Conservation (phyloP, 1,140 invertebrate genomes). For the Drosophila parabipectinata region DNA sequence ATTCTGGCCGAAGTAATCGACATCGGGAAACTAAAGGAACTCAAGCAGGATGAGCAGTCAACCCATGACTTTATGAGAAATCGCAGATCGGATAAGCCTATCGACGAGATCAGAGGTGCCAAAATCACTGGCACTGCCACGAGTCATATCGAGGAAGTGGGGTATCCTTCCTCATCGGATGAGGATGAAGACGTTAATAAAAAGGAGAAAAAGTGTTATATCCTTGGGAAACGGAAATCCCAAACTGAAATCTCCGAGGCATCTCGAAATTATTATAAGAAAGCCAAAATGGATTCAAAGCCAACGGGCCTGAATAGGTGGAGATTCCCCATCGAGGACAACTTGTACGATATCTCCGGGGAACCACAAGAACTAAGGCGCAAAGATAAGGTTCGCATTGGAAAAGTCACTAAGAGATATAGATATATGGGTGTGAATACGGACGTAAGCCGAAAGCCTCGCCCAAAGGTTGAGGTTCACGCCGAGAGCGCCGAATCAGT, state of each 20-base stretch:
- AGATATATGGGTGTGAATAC: slow-evolving; percentile 14
- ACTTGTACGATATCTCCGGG: background rate
- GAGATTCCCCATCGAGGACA: slow-evolving; percentile 13
- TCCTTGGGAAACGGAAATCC: background rate
- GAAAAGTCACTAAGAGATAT: background rate
- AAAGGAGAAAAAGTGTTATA: background rate
- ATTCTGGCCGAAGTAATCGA: slow-evolving; percentile 8
- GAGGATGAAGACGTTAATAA: background rate
- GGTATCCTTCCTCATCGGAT: background rate
- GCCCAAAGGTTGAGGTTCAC: too few species aligned
- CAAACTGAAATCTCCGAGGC: background rate
- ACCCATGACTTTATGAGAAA: background rate
- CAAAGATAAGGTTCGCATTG: background rate
- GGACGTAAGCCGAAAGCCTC: slow-evolving; percentile 7
- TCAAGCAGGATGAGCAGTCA: background rate
- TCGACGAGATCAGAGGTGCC: slow-evolving; percentile 28
- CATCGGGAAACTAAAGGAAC: slow-evolving; percentile 1
- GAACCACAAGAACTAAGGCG: background rate
- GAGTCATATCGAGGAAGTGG: slow-evolving; percentile 1
- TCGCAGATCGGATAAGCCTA: background rate
- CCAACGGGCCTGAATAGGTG: background rate
- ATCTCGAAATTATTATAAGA: background rate
- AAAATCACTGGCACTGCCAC: slow-evolving; percentile 21
- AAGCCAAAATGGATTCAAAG: background rate
- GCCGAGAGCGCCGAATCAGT: too few species aligned